phyloP scores from a whole-genome alignment of 2,888 invertebrate genomes.

The Himalopsyche kuldschensis region DNA sequence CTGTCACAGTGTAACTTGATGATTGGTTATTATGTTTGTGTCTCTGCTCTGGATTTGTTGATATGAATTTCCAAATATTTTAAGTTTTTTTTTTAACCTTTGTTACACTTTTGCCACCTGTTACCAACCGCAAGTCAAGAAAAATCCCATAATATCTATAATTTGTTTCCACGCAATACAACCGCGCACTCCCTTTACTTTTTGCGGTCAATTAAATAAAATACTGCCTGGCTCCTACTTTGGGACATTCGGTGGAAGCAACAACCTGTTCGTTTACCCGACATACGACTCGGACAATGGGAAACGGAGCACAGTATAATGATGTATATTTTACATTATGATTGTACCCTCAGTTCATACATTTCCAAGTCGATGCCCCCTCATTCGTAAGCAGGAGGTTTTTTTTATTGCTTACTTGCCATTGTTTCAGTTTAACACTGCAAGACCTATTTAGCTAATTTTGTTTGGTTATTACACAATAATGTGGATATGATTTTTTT shows the following conservation, averaged over 20 bases:
- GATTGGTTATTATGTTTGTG: no score
- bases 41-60: not conserved
- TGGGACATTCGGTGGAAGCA: not conserved
- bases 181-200: not conserved
- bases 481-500: no score
- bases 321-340: not conserved
- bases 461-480: no score
- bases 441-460: no score
- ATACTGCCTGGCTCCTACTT: not conserved
- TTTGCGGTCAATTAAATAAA: slow-evolving; percentile 6
- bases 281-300: not conserved
- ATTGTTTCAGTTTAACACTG: not conserved
- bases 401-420: not conserved
- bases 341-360: not conserved
- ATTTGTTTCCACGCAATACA: not conserved
- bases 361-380: not conserved
- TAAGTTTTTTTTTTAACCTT: not conserved
- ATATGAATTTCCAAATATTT: not conserved
- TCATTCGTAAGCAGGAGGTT: not conserved
- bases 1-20: no score
- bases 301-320: not conserved
- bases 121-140: not conserved
- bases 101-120: not conserved
- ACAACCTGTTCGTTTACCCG: not conserved
- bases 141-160: not conserved